Conservation (phyloP, 2,113 vertebrate genomes). For the Perccottus glenii region DNA sequence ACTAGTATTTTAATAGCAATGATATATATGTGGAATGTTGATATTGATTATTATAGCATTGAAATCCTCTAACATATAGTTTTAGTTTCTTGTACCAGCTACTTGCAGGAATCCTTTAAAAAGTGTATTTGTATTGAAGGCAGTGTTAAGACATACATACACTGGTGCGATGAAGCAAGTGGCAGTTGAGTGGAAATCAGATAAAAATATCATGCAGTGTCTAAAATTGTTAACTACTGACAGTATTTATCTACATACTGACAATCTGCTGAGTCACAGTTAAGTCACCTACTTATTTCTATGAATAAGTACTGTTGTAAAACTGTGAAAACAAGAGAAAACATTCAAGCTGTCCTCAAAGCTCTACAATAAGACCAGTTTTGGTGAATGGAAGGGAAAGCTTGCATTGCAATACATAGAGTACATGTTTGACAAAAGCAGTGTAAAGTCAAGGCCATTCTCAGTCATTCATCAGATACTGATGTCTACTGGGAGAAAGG, state of each 20-base stretch:
- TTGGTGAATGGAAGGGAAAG: conserved; percentile 66
- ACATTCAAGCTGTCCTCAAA: conserved; percentile 79
- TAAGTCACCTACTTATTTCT: conserved; percentile 50
- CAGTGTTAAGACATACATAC: conserved; percentile 71
- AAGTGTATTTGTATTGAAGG: conserved; percentile 60
- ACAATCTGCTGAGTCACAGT: conserved; percentile 65
- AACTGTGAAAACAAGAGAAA: conserved; percentile 63
- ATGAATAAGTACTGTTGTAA: conserved; percentile 42
- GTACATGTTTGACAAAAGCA: conserved; percentile 72
- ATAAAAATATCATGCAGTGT: conserved; percentile 70
- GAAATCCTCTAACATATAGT: conserved; percentile 47
- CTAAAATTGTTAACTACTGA: conserved; percentile 56
- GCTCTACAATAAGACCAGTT: conserved; percentile 71
- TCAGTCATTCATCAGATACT: conserved; percentile 77
- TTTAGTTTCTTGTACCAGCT: conserved; percentile 44
- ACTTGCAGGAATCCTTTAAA: conserved; percentile 58
- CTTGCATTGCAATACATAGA: conserved; percentile 71
- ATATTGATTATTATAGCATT: conserved; percentile 41
- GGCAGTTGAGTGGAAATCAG: conserved; percentile 67
- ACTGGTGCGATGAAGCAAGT: conserved; percentile 67
- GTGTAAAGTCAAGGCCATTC: conserved; percentile 75
- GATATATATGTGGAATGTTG: conserved; percentile 65
- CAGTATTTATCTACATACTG: conserved; percentile 59
- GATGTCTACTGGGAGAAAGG: conserved; percentile 71
- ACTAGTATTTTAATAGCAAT: conserved; percentile 34